Evolutionary conservation across 2,888 invertebrate species (phyloP), one percentile per base, ranked within the genome.

Genomic region (Diaphora mendica): DNA sequence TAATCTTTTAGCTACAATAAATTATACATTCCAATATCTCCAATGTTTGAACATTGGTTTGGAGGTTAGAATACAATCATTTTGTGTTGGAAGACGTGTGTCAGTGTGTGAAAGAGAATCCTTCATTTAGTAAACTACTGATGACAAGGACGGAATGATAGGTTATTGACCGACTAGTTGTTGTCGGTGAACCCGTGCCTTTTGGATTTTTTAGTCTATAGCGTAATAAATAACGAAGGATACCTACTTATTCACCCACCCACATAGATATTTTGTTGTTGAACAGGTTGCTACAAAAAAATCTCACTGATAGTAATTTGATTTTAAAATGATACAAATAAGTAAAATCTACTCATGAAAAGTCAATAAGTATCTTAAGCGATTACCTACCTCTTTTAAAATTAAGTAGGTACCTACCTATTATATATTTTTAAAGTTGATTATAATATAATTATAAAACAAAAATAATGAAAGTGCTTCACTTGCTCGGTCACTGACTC

Each of bases 91-190:
- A 30, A 35, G 1, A 42, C n/a, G 8, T 30, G 33, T 35, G 23
- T 11, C 30, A 64, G 23, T 8, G n/a, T 26, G 13, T 15, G n/a
- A n/a, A 64, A 62, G 33, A 70, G 30, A 48, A 11, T 5, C 17
- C 33, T 9, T 44, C 9, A 33, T 80, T 77, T 69, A 71, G 30
- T 72, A 70, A 74, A 80, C 72, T 33, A 74, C 23, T 64, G 77
- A 74, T 66, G 74, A 83, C 65, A 68, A 81, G 77, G 87, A 87
- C 71, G 71, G 73, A 78, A 30, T 72, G 66, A 74, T 42, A 69
- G 82, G 81, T 82, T 77, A 79, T 75, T 82, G 81, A 81, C 85
- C 84, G 79, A 72, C 73, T 70, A 74, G 75, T 73, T 77, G 30
- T 64, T 75, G 64, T 74, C 72, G 70, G 68, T n/a, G 64, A 64